These are phyloP conservation scores for Lepidonotus clava DNA, from an alignment of 2,888 invertebrate species.

Conservation along the genomic window DNA sequence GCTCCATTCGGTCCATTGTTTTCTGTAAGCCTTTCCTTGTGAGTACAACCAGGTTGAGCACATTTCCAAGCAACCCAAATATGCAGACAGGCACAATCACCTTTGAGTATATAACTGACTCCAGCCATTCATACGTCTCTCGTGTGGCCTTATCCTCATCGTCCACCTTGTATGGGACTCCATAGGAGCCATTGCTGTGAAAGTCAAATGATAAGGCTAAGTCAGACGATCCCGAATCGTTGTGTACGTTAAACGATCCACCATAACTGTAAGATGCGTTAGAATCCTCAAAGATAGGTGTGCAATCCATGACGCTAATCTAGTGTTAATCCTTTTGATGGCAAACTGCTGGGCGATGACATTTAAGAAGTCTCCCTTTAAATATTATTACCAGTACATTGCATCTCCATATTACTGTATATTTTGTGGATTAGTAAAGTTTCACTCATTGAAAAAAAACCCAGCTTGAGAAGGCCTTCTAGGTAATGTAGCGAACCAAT, in stretches of 20 bases:
- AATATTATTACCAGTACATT: no score
- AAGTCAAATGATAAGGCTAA: background rate
- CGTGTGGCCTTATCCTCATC: background rate
- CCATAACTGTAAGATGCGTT: background rate
- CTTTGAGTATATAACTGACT: slow-evolving; percentile 40
- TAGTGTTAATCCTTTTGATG: no score
- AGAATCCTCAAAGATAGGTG: background rate
- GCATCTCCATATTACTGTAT: no score
- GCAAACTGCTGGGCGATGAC: no score
- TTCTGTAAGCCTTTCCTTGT: slow-evolving; percentile 73
- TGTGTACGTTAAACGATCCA: background rate
- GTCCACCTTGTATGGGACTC: background rate
- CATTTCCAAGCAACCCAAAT: slow-evolving; percentile 76
- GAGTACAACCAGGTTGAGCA: slow-evolving; percentile 75
- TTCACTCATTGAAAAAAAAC: no score
- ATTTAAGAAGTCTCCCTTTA: no score
- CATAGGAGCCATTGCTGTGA: background rate
- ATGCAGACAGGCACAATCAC: slow-evolving; percentile 83
- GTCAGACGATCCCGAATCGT: background rate
- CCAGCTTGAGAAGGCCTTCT: no score
- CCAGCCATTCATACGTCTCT: slow-evolving; percentile 29
- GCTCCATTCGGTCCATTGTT: slow-evolving; percentile 76
- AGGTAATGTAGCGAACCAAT: no score
- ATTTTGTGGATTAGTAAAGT: no score
- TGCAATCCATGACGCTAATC: slow-evolving; percentile 19